These are phyloP conservation scores for Neoseiulus cucumeris DNA, from an alignment of 1,140 invertebrate genomes.

Conservation along the genomic window DNA sequence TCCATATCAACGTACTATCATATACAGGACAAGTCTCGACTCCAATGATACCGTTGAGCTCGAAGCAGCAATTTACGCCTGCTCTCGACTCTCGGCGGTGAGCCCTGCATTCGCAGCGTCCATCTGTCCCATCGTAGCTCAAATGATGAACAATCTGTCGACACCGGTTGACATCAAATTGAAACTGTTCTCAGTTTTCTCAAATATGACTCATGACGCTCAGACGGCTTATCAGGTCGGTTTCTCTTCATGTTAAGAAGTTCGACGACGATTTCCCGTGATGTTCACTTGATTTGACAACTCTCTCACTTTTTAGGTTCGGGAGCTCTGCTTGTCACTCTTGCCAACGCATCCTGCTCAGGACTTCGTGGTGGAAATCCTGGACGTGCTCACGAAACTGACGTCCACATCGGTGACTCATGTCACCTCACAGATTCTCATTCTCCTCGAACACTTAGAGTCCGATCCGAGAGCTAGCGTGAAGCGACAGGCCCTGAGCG, in stretches of 20 bases:
- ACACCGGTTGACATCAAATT: slow-evolving; percentile 79
- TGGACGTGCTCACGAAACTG: slow-evolving; percentile 67
- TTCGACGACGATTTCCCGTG: no score
- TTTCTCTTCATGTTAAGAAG: slow-evolving; percentile 9
- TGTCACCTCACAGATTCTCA: slow-evolving; percentile 54
- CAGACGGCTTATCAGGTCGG: slow-evolving; percentile 54
- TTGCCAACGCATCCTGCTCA: slow-evolving; percentile 57
- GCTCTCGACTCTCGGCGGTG: slow-evolving; percentile 50
- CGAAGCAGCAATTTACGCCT: slow-evolving; percentile 78
- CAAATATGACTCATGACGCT: slow-evolving; percentile 83
- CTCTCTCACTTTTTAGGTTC: slow-evolving; percentile 33
- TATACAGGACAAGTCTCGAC: no score
- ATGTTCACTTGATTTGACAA: no score
- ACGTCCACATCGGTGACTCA: slow-evolving; percentile 69
- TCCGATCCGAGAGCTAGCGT: slow-evolving; percentile 45
- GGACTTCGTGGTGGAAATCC: slow-evolving; percentile 62
- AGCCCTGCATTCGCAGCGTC: slow-evolving; percentile 75
- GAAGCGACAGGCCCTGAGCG: slow-evolving; percentile 47
- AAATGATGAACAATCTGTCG: slow-evolving; percentile 78
- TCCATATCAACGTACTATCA: no score
- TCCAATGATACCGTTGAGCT: slow-evolving; percentile 87
- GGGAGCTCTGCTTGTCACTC: slow-evolving; percentile 53
- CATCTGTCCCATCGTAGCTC: slow-evolving; percentile 82
- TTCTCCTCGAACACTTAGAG: slow-evolving; percentile 37
- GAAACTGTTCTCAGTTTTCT: slow-evolving; percentile 66